These are phyloP conservation scores for Pitta sordida DNA, from an alignment of 2,113 vertebrate genomes.

Conservation along the genomic window DNA sequence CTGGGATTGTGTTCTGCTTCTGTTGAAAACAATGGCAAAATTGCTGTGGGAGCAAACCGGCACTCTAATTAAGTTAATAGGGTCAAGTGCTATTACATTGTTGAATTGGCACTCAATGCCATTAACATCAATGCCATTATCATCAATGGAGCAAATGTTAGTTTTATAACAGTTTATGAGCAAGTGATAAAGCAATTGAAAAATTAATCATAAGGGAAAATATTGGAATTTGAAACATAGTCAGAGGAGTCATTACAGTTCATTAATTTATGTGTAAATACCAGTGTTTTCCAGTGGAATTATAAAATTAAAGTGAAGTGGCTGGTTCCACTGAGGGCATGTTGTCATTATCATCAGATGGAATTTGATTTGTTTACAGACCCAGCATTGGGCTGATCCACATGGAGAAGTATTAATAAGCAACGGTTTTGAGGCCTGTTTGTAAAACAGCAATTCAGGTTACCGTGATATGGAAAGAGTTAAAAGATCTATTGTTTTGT, in stretches of 20 bases:
- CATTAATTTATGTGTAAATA: slow-evolving; percentile 59
- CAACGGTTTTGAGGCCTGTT: neutral
- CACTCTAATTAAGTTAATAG: slow-evolving; percentile 49
- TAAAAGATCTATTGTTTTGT: neutral
- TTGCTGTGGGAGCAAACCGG: slow-evolving; percentile 23
- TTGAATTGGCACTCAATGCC: slow-evolving; percentile 49
- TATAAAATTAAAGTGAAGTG: slow-evolving; percentile 30
- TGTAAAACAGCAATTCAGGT: neutral
- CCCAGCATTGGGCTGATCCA: neutral
- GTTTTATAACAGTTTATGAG: slow-evolving; percentile 41
- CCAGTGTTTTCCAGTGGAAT: slow-evolving; percentile 40
- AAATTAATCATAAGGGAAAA: slow-evolving; percentile 60
- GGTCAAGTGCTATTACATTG: slow-evolving; percentile 28
- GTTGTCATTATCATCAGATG: slow-evolving; percentile 39
- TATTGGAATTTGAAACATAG: slow-evolving; percentile 30
- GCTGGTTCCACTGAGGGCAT: slow-evolving; percentile 23
- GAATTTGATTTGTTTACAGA: slow-evolving; percentile 43
- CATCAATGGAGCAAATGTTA: slow-evolving; percentile 56
- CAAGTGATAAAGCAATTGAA: slow-evolving; percentile 55
- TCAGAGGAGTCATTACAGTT: slow-evolving; percentile 44
- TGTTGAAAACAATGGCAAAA: slow-evolving; percentile 25
- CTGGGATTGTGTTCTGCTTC: neutral
- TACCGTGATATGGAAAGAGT: neutral
- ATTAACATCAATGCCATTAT: slow-evolving; percentile 57
- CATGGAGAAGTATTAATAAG: neutral